phyloP scores from a whole-genome alignment of 2,888 invertebrate species.

The Bellardia pandia region DNA sequence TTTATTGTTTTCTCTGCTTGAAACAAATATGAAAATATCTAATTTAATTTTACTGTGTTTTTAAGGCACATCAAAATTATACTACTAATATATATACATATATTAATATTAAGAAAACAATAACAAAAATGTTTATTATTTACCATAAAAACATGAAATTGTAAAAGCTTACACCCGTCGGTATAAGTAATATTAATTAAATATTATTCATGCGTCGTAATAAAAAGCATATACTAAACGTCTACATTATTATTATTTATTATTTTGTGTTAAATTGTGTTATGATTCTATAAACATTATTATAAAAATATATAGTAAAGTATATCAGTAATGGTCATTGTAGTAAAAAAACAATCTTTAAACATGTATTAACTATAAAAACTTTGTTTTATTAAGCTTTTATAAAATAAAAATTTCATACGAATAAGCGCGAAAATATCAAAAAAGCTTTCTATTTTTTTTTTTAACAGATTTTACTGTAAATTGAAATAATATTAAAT shows the following conservation, averaged over 20 bases:
- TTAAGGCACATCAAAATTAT: no score
- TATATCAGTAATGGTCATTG: not conserved
- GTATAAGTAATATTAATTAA: conserved; percentile 1
- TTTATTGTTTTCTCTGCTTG: no score
- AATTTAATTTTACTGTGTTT: no score
- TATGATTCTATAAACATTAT: not conserved
- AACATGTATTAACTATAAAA: no score
- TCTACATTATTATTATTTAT: not conserved
- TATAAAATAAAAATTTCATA: no score
- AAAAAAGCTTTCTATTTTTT: no score
- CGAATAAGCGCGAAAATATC: no score
- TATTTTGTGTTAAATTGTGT: not conserved
- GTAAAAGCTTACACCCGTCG: not conserved
- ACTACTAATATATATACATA: not conserved
- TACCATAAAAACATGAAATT: not conserved
- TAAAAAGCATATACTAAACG: not conserved
- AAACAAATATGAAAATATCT: no score
- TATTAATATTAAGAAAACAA: not conserved
- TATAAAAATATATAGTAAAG: not conserved
- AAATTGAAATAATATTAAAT: no score
- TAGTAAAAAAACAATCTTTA: no score
- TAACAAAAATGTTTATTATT: not conserved
- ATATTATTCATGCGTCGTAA: not conserved
- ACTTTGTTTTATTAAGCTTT: no score
- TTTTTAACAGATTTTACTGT: no score